Evolutionary conservation across 2,888 invertebrate genomes (phyloP).

Genomic region (Drosophila mercatorum): DNA sequence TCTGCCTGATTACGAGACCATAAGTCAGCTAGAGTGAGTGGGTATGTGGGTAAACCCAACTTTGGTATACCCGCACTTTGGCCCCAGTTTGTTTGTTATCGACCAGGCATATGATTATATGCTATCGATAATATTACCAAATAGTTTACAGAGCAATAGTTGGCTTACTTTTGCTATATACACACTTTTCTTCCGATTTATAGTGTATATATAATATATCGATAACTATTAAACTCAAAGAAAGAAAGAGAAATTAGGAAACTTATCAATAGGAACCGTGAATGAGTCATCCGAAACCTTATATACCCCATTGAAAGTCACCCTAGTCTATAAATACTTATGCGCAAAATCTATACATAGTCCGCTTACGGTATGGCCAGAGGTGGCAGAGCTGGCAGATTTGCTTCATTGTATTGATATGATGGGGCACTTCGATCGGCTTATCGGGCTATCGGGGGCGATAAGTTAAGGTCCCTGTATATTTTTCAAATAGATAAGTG

Average conservation of each 20-base stretch:
- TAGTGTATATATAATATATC: too few species aligned
- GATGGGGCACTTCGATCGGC: slow-evolving; percentile 52
- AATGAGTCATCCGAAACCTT: not conserved
- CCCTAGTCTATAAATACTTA: not conserved
- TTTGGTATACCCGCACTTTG: not conserved
- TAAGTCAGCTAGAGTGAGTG: not conserved
- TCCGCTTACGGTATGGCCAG: not conserved
- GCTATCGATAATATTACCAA: not conserved
- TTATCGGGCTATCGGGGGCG: slow-evolving; percentile 65
- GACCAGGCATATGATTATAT: too few species aligned
- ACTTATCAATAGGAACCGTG: too few species aligned
- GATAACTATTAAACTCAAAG: too few species aligned
- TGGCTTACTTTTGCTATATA: not conserved
- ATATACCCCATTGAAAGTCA: not conserved
- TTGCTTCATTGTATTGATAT: slow-evolving; percentile 41
- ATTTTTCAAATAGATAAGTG: slow-evolving; percentile 66
- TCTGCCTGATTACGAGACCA: slow-evolving; percentile 15
- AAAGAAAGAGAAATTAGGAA: too few species aligned
- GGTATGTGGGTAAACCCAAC: not conserved
- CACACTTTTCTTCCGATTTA: too few species aligned
- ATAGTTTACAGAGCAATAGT: not conserved
- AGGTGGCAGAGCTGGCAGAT: slow-evolving; percentile 21
- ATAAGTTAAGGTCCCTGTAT: slow-evolving; percentile 61
- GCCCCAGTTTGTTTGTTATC: too few species aligned
- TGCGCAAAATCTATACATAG: slow-evolving; percentile 22